Conservation (phyloP, 2,113 vertebrate genomes). For the Mystacornis crossleyi region DNA sequence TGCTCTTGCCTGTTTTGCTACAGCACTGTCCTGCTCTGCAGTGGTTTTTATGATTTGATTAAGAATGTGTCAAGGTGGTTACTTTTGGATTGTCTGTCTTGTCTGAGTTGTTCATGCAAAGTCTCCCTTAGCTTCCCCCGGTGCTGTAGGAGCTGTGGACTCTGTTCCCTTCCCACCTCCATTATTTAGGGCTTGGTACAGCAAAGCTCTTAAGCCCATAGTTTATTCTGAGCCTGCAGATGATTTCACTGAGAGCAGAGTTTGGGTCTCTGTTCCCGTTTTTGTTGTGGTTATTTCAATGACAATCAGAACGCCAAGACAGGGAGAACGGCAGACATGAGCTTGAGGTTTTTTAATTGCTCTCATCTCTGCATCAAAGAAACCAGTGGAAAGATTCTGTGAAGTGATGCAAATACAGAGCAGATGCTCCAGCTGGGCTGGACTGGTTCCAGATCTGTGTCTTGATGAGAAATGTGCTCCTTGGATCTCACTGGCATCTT, state of each 20-base stretch:
- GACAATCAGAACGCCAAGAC: not conserved
- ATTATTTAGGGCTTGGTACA: not conserved
- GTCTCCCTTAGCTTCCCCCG: not conserved
- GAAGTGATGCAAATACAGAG: not conserved
- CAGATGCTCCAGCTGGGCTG: constrained; percentile 33
- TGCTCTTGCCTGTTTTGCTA: not conserved
- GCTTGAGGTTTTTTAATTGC: not conserved
- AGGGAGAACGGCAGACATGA: not conserved
- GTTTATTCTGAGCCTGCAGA: not conserved
- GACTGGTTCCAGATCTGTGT: not conserved
- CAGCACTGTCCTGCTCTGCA: not conserved
- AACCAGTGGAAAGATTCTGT: not conserved
- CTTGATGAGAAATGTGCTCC: not conserved
- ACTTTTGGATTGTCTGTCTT: not conserved
- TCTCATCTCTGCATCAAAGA: not conserved
- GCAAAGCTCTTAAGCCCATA: not conserved
- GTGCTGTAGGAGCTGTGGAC: not conserved
- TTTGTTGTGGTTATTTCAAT: constrained; percentile 13
- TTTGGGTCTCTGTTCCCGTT: not conserved
- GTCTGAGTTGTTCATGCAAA: not conserved
- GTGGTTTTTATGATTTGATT: not conserved
- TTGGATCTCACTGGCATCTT: not conserved
- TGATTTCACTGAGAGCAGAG: not conserved
- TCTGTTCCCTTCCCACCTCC: not conserved
- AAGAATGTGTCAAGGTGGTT: not conserved